A percentile compares a stretch with the other conserved stretches of the same genome.
Conservation (phyloP, 2,797 vertebrate species). For the Oreortyx pictus region DNA sequence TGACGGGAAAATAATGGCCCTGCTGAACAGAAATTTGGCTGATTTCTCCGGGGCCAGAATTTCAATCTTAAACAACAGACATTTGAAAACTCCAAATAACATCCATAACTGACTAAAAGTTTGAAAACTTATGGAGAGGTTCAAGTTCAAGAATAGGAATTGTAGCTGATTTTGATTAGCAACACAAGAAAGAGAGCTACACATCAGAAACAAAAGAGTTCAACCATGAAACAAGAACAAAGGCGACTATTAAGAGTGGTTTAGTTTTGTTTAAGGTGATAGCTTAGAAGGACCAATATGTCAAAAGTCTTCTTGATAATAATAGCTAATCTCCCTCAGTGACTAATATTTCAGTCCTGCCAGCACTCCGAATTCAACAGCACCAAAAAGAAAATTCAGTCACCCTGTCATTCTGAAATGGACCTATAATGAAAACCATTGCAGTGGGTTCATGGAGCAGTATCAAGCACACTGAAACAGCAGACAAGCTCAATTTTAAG, state of each 20-base stretch:
- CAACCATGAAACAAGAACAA: neutral
- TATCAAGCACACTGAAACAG: neutral
- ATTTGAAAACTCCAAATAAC: neutral
- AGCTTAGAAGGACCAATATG: neutral
- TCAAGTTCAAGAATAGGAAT: neutral
- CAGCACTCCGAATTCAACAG: constrained; percentile 26
- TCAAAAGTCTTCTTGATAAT: constrained; percentile 29
- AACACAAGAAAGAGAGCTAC: neutral
- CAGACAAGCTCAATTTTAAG: neutral
- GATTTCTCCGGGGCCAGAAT: neutral
- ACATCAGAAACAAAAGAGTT: neutral
- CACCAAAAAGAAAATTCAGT: neutral
- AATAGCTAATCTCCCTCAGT: constrained; percentile 6
- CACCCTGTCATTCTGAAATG: constrained; percentile 27
- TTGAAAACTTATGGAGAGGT: neutral
- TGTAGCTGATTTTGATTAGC: constrained; percentile 16
- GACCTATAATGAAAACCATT: constrained; percentile 2
- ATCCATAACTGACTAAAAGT: neutral
- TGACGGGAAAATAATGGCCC: neutral
- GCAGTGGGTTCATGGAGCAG: neutral
- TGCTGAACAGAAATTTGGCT: neutral
- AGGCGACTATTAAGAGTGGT: neutral
- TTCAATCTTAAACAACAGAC: neutral
- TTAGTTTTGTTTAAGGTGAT: constrained; percentile 24
- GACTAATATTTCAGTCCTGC: constrained; percentile 37